A percentile compares a stretch with the other conserved stretches of the same genome.
These are phyloP conservation scores for Epizoanthus illoricatus DNA, from an alignment of 92 coral and sea anemone species.

Conservation along the genomic window DNA sequence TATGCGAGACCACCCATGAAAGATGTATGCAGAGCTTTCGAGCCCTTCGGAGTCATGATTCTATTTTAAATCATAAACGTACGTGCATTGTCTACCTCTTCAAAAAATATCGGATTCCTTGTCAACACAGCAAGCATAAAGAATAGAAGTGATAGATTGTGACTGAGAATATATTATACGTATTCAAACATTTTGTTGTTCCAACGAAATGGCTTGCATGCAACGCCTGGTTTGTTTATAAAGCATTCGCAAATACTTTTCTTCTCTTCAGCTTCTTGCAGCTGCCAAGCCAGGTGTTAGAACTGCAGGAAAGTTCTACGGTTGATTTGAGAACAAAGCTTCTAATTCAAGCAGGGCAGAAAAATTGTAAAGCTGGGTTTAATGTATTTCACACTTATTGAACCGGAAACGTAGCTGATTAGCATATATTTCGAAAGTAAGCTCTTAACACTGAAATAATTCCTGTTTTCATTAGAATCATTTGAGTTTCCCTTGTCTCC, in stretches of 20 bases:
- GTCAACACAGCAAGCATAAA: too few relatives aligned
- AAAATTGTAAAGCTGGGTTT: not conserved
- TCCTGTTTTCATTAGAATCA: slow-evolving; percentile 9
- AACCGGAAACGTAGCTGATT: slow-evolving; percentile 32
- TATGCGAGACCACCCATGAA: too few relatives aligned
- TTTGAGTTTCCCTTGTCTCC: not conserved
- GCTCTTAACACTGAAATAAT: not conserved
- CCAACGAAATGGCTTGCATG: not conserved
- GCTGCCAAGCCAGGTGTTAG: slow-evolving; percentile 29
- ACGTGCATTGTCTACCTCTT: too few relatives aligned
- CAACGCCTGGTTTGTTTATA: too few relatives aligned
- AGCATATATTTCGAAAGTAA: slow-evolving; percentile 5
- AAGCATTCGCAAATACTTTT: not conserved
- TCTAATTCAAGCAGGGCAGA: not conserved
- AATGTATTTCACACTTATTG: slow-evolving; percentile 23
- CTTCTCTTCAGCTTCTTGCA: slow-evolving; percentile 14
- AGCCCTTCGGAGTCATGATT: not conserved
- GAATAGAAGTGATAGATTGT: too few relatives aligned
- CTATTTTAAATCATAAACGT: not conserved
- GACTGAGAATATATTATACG: too few relatives aligned
- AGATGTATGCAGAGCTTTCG: not conserved
- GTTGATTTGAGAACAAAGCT: slow-evolving; percentile 23
- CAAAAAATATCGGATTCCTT: too few relatives aligned
- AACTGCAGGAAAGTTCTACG: slow-evolving; percentile 18
- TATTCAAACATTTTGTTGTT: not conserved